Evolutionary conservation across 2,113 vertebrate species (phyloP), one percentile per base, ranked within the genome.

Genomic region (Nyctereutes procyonoides): DNA sequence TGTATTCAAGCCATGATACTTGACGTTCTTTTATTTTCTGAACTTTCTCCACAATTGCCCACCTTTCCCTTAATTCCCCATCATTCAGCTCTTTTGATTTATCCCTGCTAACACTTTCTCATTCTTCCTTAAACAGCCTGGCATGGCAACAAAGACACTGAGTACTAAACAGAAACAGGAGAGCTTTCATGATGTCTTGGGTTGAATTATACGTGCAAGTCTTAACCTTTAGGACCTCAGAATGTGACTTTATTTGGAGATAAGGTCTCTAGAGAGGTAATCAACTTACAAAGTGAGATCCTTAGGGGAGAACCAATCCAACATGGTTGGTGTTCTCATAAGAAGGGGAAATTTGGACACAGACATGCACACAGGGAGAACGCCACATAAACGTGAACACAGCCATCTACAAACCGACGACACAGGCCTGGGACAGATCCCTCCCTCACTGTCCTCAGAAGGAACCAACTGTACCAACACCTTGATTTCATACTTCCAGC

Each of bases 341-440:
- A 83, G 51, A 48, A 51, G 17, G 19, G 19, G 3, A 60, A n/a
- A 56, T 86, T 20, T 74, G 38, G 26, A 62, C 9, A 35, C 20
- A 80, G 26, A 20, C 10, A 35, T 20, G 16, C 10, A 13, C 8
- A 8, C 28, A 43, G 5, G 43, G 26, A 92, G 1, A 51, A 43
- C 3, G 0, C 0, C 5, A 32, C 8, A n/a, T 67, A 4, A 58
- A 38, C 17, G 28, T 51, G 12, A 69, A 79, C 51, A 15, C 1
- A 67, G 5, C 7, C 19, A 48, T 19, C 8, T 30, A 58, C 1
- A 55, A 92, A 26, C n/a, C n/a, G 56, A 56, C 0, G 0, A 77
- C 14, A 81, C 5, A 56, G 15, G 5, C 14, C 7, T 55, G 13
- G 10, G 73, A 8, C 13, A 53, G 16, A 71, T 10, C 14, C 20